Evolutionary conservation across 2,888 invertebrate species (phyloP).

Genomic region (Dorcus hopei): DNA sequence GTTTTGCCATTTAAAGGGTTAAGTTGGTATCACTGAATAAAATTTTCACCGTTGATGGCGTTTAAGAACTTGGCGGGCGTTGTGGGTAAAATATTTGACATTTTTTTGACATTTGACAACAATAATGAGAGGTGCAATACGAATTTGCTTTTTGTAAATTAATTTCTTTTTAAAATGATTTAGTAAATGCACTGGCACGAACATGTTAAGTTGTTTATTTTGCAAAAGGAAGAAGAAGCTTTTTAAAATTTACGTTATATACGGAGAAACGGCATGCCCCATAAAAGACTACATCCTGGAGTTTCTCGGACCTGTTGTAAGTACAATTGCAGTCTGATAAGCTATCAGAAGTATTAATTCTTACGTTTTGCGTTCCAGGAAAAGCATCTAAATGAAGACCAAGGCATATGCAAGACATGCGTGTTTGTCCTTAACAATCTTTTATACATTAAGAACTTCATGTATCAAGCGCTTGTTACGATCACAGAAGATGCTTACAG

Average conservation of each 20-base stretch:
- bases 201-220: conserved; percentile 12
- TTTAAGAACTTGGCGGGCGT: too few relatives aligned
- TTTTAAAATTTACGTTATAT: conserved; percentile 17
- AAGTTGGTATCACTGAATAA: too few relatives aligned
- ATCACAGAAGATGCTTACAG: conserved; percentile 1
- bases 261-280: conserved; percentile 16
- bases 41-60: too few relatives aligned
- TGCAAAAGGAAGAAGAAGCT: conserved; percentile 10
- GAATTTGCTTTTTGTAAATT: too few relatives aligned
- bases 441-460: conserved; percentile 16
- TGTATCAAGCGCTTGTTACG: conserved; percentile 15
- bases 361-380: conserved; percentile 14
- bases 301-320: conserved; percentile 21
- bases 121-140: too few relatives aligned
- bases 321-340: conserved; percentile 1
- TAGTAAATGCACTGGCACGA: too few relatives aligned
- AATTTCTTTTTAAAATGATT: too few relatives aligned
- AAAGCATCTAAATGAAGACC: conserved; percentile 17
- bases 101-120: too few relatives aligned
- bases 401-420: conserved; percentile 19
- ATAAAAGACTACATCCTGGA: conserved; percentile 22
- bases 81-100: too few relatives aligned
- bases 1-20: too few relatives aligned
- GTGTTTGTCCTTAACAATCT: conserved; percentile 17
- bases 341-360: background rate